Evolutionary conservation across 2,888 invertebrate genomes (phyloP), one percentile per base, ranked within the genome.

Genomic region (Palloptera scutellata): DNA sequence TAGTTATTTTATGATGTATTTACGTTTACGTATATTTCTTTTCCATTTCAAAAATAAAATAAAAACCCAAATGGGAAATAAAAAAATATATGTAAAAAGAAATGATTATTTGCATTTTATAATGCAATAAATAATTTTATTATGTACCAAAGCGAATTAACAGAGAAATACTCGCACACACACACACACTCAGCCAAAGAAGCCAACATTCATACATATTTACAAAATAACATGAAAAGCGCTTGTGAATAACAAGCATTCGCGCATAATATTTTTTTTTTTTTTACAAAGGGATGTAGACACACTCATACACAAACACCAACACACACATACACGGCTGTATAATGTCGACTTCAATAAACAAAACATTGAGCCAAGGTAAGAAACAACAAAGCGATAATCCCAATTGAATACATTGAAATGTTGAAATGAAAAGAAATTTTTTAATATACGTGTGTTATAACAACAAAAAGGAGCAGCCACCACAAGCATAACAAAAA

Each of bases 81-180:
- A 63, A 62, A 57, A 45, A 54, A 55, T 15, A 55, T 40, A 20
- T 40, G 40, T 15, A 55, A 55, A 13, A 55, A 15, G n/a, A 11
- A 55, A 55, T 58, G 48, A 58, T 58, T 64, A 58, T 64, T 64
- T 64, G 58, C 64, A 64, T 64, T 58, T 64, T 64, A 58, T 64
- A 64, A 64, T 58, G 58, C 52, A 64, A 64, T 53, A 64, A 67
- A 67, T 70, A 62, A 64, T 61, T 70, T 67, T 67, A 67, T 69
- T 67, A 67, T 64, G 45, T 59, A 64, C 64, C 58, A 67, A 45
- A 41, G 42, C 30, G 3, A 30, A 30, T 30, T 4, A 30, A 30
- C 30, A 30, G 13, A 45, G 9, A 45, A 40, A 51, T 6, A 40
- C 13, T 8, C 30, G 15, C 3, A 52, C 9, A 52, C 8, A 40